Conservation (phyloP, 2,888 invertebrate genomes). For the Coenonympha glycerion region DNA sequence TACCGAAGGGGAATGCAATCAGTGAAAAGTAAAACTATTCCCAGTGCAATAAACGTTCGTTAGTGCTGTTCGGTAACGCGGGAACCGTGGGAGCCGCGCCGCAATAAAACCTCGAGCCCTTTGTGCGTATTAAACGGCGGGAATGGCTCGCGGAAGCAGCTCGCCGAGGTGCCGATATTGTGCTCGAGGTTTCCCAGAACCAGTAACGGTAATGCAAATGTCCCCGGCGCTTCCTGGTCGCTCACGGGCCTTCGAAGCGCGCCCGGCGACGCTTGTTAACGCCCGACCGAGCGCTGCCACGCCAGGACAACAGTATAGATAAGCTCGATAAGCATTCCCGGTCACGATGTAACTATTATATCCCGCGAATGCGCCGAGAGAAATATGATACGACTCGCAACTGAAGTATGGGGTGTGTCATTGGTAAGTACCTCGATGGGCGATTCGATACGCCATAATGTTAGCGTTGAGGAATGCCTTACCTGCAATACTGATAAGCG, state of each 20-base stretch:
- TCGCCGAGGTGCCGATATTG: conserved; percentile 48
- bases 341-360: conserved; percentile 60
- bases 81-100: conserved; percentile 28
- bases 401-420: conserved; percentile 31
- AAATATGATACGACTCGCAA: conserved; percentile 35
- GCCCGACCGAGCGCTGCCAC: conserved; percentile 47
- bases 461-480: conserved; percentile 34
- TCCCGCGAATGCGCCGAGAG: conserved; percentile 43
- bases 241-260: conserved; percentile 38
- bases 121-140: conserved; percentile 34
- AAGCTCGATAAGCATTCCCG: conserved; percentile 56
- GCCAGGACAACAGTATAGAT: conserved; percentile 54
- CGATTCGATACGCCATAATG: conserved; percentile 23
- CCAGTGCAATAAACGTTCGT: conserved; percentile 12
- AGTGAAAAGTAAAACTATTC: conserved; percentile 6
- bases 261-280: conserved; percentile 54
- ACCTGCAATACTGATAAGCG: conserved; percentile 89
- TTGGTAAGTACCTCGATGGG: conserved; percentile 27
- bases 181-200: conserved; percentile 55
- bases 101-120: conserved; percentile 29
- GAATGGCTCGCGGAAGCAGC: conserved; percentile 45
- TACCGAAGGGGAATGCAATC: background rate
- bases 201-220: conserved; percentile 67
- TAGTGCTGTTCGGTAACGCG: conserved; percentile 15
- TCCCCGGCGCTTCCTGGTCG: conserved; percentile 58